phyloP scores from a whole-genome alignment of 2,888 invertebrate species.

The Stenoptilia bipunctidactyla region DNA sequence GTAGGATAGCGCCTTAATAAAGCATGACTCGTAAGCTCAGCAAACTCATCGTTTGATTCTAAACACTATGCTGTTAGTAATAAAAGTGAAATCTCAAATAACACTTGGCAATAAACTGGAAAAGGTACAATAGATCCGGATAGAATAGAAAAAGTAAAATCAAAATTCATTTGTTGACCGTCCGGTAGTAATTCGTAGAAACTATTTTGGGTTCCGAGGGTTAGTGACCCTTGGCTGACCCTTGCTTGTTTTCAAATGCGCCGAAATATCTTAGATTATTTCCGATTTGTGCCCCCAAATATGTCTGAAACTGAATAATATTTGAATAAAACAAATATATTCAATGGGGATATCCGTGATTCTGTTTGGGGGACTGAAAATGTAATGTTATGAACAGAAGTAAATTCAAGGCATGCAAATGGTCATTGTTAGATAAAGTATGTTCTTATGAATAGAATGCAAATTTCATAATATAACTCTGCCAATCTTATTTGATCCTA shows the following conservation, averaged over 20 bases:
- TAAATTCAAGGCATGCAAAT: too few species aligned
- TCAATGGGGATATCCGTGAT: neutral
- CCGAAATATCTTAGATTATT: constrained; percentile 28
- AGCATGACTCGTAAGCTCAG: too few species aligned
- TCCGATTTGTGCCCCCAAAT: constrained; percentile 9
- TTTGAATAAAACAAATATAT: constrained; percentile 3
- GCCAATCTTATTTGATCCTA: too few species aligned
- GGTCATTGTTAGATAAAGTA: too few species aligned
- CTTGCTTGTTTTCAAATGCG: constrained; percentile 31
- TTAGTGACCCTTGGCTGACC: constrained; percentile 30
- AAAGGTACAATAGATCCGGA: constrained; percentile 40
- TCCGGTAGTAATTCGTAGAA: constrained; percentile 48
- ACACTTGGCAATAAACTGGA: constrained; percentile 36
- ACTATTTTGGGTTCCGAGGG: constrained; percentile 59
- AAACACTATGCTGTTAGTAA: constrained; percentile 33
- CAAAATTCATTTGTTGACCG: constrained; percentile 63
- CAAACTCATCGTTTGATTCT: constrained; percentile 6
- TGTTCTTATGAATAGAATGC: too few species aligned
- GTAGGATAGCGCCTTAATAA: too few species aligned
- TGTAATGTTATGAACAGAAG: too few species aligned
- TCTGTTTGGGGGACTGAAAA: neutral
- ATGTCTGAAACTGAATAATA: neutral
- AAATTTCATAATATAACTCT: too few species aligned
- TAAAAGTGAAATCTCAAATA: too few species aligned
- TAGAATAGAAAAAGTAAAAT: constrained; percentile 54